Base-by-base conservation (phyloP, 2,797 vertebrate species). In the Enteromius unitaeniatus region DNA sequence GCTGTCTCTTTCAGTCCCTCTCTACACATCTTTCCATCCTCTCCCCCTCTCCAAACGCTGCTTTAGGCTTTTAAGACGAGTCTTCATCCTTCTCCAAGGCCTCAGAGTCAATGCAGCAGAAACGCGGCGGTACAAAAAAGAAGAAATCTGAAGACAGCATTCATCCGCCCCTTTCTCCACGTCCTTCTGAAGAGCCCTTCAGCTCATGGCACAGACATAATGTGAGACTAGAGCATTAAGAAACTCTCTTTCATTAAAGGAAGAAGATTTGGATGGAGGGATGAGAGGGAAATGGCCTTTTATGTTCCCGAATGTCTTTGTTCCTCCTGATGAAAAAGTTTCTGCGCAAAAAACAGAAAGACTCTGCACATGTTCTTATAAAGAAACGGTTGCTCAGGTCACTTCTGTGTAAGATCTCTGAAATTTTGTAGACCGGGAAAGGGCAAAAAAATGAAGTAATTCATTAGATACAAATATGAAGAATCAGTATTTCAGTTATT, bases 21-120 rank as follows among this genome's bases (percentile, higher is more conserved):
- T 94, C 93, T 93, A 93, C 55, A 78, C 89, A 84, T 87, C 34
- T 73, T 90, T 87, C 64, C 69, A 90, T 90, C 90, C 64, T 82
- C 47, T 68, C 45, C 70, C 55, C 91, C 89, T 88, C 89, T 92
- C 89, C 93, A 85, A 93, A 91, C 86, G 84, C 90, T 87, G 91
- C 89, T 94, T 92, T 88, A 93, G 92, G 95, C 95, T 96, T 94
- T 95, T 95, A 95, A 95, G 92, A 91, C 86, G 84, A 86, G 93
- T 92, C 90, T 93, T 91, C 88, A 92, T 93, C 91, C 81, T 91
- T 92, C 93, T 94, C 93, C 92, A 93, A 95, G 94, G 93, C 92
- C 92, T 84, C 81, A 86, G 86, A 89, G 84, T 89, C 89, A 87
- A 94, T 93, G 91, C 83, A 89, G 88, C 87, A 85, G 89, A 87